phyloP scores from a whole-genome alignment of 1,140 invertebrate genomes.

The Bombus huntii region DNA sequence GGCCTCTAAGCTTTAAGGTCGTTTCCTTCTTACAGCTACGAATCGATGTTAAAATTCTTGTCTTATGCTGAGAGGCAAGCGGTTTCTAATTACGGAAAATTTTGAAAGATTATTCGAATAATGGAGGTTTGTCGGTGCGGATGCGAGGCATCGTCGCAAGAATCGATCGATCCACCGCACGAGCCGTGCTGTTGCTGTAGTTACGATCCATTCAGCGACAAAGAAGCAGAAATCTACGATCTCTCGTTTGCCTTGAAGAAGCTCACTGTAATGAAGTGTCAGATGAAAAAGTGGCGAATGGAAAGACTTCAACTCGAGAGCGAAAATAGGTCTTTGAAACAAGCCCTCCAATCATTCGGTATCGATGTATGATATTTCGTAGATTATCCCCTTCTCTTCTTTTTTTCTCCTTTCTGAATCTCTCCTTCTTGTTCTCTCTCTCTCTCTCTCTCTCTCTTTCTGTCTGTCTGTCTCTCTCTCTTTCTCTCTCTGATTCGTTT shows the following conservation, averaged over 20 bases:
- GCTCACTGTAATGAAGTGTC: conserved; percentile 75
- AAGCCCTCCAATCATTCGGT: conserved; percentile 73
- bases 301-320: conserved; percentile 74
- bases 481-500: background rate
- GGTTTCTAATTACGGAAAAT: background rate
- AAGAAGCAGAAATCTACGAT: conserved; percentile 73
- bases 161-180: conserved; percentile 59
- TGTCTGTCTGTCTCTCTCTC: no score
- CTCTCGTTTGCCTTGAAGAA: conserved; percentile 74
- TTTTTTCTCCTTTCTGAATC: background rate
- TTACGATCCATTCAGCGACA: conserved; percentile 72
- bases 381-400: background rate
- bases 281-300: conserved; percentile 78
- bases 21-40: no score
- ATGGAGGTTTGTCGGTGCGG: conserved; percentile 67
- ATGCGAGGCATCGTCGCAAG: conserved; percentile 54
- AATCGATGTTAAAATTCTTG: background rate
- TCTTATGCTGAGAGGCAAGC: no score
- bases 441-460: no score
- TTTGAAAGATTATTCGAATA: background rate
- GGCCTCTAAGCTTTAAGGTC: background rate
- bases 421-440: background rate
- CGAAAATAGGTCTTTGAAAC: conserved; percentile 74
- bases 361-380: conserved; percentile 51
- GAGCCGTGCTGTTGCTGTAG: conserved; percentile 71